Conservation (phyloP, 2,113 vertebrate species). For the Gymnogyps californianus region DNA sequence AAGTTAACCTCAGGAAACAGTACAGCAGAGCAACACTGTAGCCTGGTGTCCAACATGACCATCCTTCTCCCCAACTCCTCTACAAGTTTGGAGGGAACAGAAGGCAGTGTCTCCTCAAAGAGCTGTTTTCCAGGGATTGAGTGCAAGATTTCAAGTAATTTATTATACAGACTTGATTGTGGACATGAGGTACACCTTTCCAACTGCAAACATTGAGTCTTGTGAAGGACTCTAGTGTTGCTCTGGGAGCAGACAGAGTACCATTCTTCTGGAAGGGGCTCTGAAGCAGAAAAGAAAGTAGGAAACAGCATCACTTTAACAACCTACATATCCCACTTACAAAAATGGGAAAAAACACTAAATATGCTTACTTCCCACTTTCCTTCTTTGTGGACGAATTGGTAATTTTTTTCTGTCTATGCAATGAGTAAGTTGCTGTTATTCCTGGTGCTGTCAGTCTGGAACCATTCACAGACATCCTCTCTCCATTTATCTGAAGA, state of each 20-base stretch:
- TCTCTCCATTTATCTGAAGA: neutral
- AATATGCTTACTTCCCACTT: neutral
- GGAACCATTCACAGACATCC: neutral
- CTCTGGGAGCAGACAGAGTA: neutral
- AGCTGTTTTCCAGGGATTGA: constrained; percentile 12
- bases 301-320: neutral
- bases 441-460: neutral
- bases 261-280: neutral
- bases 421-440: neutral
- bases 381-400: neutral
- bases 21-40: neutral
- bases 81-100: constrained; percentile 14
- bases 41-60: neutral
- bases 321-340: neutral
- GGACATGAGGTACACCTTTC: constrained; percentile 18
- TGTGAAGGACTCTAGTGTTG: neutral
- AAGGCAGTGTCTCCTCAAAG: neutral
- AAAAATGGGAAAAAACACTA: neutral
- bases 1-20: neutral
- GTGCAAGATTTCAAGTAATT: constrained; percentile 43
- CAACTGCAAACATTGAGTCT: neutral
- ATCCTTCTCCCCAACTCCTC: neutral
- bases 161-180: constrained; percentile 31
- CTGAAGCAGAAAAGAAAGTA: neutral
- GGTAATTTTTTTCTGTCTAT: neutral